Evolutionary conservation across 2,888 invertebrate genomes (phyloP).

Genomic region (Chrysolina oricalcia): DNA sequence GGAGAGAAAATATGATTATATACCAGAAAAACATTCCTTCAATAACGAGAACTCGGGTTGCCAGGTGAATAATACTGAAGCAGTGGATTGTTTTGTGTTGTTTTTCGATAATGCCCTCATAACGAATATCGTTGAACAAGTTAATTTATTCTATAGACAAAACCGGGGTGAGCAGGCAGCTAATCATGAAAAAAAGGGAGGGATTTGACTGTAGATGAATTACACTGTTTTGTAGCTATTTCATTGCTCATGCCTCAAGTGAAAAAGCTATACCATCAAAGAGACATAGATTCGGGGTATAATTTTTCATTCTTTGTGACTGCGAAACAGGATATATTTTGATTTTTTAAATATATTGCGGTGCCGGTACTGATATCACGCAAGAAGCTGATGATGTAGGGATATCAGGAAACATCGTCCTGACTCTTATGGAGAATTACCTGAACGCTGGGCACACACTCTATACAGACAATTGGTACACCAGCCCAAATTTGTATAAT

Average conservation of each 20-base stretch:
- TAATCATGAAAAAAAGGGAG: conserved; percentile 37
- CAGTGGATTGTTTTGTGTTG: conserved; percentile 20
- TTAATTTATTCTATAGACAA: conserved; percentile 28
- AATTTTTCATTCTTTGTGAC: conserved; percentile 27
- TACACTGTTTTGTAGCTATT: conserved; percentile 41
- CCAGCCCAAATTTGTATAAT: too few relatives aligned
- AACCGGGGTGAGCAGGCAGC: conserved; percentile 10
- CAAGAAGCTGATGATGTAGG: conserved; percentile 29
- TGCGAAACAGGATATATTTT: too few relatives aligned
- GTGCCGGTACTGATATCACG: conserved; percentile 43
- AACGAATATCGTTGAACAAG: conserved; percentile 24
- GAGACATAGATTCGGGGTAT: conserved; percentile 36
- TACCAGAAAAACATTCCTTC: too few relatives aligned
- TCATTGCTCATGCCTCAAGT: conserved; percentile 44
- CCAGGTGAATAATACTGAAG: too few relatives aligned
- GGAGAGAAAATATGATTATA: too few relatives aligned
- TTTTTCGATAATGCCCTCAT: conserved; percentile 26
- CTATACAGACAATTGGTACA: too few relatives aligned
- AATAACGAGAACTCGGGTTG: too few relatives aligned
- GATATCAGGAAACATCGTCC: conserved; percentile 41
- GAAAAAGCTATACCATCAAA: conserved; percentile 43
- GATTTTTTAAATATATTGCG: conserved; percentile 49
- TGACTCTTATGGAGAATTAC: too few relatives aligned
- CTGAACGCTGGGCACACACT: too few relatives aligned
- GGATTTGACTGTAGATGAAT: conserved; percentile 29